Conservation (phyloP, 2,113 vertebrate species). For the Azemiops feae region DNA sequence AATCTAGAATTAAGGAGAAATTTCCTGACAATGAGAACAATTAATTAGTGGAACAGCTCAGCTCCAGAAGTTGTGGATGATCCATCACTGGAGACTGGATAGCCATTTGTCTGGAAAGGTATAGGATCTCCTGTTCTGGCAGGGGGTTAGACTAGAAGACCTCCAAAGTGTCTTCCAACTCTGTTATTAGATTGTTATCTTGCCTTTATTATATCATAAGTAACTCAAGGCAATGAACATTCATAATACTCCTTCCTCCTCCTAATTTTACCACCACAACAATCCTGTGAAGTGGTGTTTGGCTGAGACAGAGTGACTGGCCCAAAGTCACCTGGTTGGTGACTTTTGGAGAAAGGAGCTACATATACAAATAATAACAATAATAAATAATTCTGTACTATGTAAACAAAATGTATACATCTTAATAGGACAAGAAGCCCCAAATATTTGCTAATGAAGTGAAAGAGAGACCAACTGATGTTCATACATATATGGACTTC, state of each 20-base stretch:
- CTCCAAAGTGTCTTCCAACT: background rate
- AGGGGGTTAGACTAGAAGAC: background rate
- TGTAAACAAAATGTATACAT: background rate
- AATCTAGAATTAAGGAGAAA: background rate
- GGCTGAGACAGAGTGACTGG: background rate
- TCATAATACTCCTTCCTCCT: background rate
- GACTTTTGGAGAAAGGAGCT: background rate
- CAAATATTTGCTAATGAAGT: background rate
- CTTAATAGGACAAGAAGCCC: background rate
- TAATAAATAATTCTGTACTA: background rate
- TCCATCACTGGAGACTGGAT: background rate
- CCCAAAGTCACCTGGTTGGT: background rate
- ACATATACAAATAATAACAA: background rate
- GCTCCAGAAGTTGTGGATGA: background rate
- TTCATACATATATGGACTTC: background rate
- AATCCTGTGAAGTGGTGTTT: background rate
- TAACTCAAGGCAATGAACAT: background rate
- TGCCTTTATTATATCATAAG: background rate
- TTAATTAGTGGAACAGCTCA: background rate
- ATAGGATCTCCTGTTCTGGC: background rate
- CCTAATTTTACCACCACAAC: background rate
- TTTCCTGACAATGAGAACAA: background rate
- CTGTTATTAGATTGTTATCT: background rate
- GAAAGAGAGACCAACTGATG: background rate
- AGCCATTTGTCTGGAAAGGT: background rate